These are phyloP conservation scores for Setophaga kirtlandii DNA, from an alignment of 2,113 vertebrate species.

Conservation along the genomic window DNA sequence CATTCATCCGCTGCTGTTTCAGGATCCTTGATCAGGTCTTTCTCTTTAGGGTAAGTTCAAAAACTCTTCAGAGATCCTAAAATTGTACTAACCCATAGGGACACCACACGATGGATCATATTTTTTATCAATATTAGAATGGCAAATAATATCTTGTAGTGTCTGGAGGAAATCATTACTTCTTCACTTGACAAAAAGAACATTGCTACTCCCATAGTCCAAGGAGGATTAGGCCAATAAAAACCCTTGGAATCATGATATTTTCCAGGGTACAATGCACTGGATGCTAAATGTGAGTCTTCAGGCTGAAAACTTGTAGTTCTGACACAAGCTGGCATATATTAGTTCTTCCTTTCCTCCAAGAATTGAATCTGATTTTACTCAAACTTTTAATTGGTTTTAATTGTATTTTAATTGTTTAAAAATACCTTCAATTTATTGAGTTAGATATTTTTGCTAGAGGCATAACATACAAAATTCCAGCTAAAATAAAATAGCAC, in stretches of 20 bases:
- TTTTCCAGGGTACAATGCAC: not conserved
- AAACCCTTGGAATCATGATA: not conserved
- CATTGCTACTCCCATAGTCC: not conserved
- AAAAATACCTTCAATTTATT: not conserved
- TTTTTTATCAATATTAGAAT: not conserved
- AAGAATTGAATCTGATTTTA: not conserved
- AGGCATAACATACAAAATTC: not conserved
- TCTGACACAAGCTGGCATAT: not conserved
- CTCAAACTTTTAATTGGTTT: not conserved
- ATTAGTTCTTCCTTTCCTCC: not conserved
- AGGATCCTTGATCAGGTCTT: not conserved
- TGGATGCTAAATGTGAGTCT: not conserved
- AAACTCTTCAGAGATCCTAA: not conserved
- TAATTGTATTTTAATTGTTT: not conserved
- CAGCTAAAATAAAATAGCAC: conserved; percentile 12
- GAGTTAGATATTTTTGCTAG: not conserved
- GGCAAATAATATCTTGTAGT: not conserved
- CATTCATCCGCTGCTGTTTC: not conserved
- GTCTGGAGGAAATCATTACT: not conserved
- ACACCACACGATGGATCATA: not conserved
- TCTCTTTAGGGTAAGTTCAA: not conserved
- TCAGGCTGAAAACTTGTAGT: not conserved
- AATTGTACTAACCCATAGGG: not conserved
- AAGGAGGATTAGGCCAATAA: not conserved
- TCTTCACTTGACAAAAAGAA: not conserved